phyloP scores from a whole-genome alignment of 2,797 vertebrate species.

The Aphelocoma californica region DNA sequence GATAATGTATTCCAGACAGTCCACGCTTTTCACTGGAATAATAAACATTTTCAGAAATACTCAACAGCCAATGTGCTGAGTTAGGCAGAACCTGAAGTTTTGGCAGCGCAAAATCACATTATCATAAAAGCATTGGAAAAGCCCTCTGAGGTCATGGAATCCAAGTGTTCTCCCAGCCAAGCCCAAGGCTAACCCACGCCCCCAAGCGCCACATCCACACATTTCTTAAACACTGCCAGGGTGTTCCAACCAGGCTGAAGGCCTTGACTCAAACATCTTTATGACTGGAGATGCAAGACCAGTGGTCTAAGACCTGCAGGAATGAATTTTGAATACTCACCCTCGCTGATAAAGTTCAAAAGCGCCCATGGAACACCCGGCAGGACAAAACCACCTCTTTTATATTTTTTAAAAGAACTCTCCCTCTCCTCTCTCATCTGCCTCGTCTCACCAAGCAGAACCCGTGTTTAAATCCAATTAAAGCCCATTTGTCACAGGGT shows the following conservation, averaged over 20 bases:
- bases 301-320: fast-evolving
- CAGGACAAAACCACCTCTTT: background rate
- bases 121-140: background rate
- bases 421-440: background rate
- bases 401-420: background rate
- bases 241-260: background rate
- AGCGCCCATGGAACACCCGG: fast-evolving
- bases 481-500: constrained; percentile 17
- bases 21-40: background rate
- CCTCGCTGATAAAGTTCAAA: background rate
- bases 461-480: background rate
- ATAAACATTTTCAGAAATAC: background rate
- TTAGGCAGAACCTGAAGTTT: background rate
- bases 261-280: background rate
- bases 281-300: background rate
- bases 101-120: background rate
- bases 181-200: background rate
- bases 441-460: background rate
- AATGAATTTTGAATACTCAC: background rate
- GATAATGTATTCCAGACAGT: background rate
- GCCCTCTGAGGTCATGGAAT: background rate
- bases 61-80: fast-evolving
- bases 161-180: background rate
- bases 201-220: background rate
- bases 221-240: background rate